Evolutionary conservation across 2,113 vertebrate species (phyloP), one percentile per base, ranked within the genome.

Genomic region (Thryonomys swinderianus): DNA sequence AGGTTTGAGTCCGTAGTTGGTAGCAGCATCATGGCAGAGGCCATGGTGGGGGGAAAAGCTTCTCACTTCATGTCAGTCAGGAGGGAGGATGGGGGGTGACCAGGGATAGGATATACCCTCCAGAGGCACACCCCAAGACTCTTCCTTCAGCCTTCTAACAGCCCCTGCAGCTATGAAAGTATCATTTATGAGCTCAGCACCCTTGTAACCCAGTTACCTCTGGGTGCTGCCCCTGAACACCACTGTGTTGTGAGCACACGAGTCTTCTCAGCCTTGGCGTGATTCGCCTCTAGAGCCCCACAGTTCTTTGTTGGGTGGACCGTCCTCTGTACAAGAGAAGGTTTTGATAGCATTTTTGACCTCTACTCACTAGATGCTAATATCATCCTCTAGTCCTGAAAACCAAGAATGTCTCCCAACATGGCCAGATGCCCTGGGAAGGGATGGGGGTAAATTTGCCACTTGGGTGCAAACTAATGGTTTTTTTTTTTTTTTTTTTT

Each of bases 231-330:
- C 32, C 37, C 45, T 32, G 74, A 34, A 30, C 30, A 7, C 37
- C 32, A 27, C 74, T 78, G 7, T 7, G 14, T 48, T 78, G 42
- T 32, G 16, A 34, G 18, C 10, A 32, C 30, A 14, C 2, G 45
- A 78, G 30, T 78, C 45, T 78, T 34, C 84, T 73, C 21, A 67
- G n/a, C 14, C 5, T 25, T 6, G 32, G 25, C 3, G 7, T 64
- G 2, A 0, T n/a, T 57, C 30, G 8, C 0, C 1, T 30, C 4
- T 5, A n/a, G n/a, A 27, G 40, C 9, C 17, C 13, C 59, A 25
- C 11, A 8, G 11, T 13, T 25, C 17, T 66, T 2, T 45, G 32
- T 30, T 42, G 18, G 40, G 34, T 25, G 48, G 1, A 7, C 51
- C 78, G 40, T 40, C 20, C 34, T 73, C 20, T 57, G 17, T 23